Evolutionary conservation across 2,113 vertebrate genomes (phyloP), one percentile per base, ranked within the genome.

Genomic region (Odocoileus hemionus): DNA sequence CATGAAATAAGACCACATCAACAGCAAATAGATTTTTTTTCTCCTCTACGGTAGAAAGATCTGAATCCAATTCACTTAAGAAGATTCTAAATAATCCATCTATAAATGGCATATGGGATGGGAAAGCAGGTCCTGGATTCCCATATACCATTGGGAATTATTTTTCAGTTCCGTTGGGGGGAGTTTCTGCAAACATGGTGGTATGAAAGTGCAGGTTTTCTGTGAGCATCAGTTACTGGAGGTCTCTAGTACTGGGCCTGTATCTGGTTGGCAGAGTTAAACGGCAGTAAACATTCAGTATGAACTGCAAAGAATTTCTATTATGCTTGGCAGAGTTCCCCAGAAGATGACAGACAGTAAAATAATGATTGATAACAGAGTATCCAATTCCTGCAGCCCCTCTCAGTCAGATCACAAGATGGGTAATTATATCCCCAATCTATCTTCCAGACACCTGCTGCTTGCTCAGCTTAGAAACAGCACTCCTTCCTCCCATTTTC

Each of bases 231-330:
- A 58, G 54, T 60, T 93, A 30, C 25, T 60, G 54, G 83, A 30
- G 36, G 17, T 76, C 55, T 86, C 50, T 79, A 39, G 70, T 43
- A n/a, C 11, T 50, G 78, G 60, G 58, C 21, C 21, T 15, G 21
- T 67, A 25, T 94, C 74, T 95, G 50, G 54, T 39, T 70, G 58
- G 50, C 50, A 55, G 94, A 91, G 60, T 55, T 76, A 86, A 97
- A 94, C 67, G 47, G 89, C 92, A 89, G 78, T 86, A 78, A 82
- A 93, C 94, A 91, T 89, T 70, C 86, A 67, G 36, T 45, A 91
- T 60, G 55, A 93, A 55, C 78, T 93, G 39, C 92, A 93, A 91
- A 91, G 23, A 82, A 70, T 86, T 89, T 95, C 55, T 80, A 19
- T 97, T 89, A 88, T 93, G 64, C 96, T 89, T 89, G 86, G 64